These are phyloP conservation scores for Glyptemys insculpta DNA, from an alignment of 2,797 vertebrate genomes.

Conservation along the genomic window DNA sequence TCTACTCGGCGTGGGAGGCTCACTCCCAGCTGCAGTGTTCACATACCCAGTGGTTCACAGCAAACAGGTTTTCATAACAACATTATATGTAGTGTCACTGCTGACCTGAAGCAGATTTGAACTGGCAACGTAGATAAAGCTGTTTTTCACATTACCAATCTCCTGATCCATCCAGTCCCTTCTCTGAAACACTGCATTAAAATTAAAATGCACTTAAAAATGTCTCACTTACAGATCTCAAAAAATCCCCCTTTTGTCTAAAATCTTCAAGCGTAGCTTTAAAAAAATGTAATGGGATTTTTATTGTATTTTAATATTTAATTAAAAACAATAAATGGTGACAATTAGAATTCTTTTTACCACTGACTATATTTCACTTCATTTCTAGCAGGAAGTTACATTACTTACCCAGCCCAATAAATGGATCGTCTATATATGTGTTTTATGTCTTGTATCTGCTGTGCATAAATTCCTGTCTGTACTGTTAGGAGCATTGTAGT, in stretches of 20 bases:
- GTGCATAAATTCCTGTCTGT: neutral
- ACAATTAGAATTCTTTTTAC: neutral
- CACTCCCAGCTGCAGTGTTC: neutral
- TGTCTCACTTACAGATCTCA: slow-evolving; percentile 13
- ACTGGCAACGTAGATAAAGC: neutral
- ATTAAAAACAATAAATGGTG: neutral
- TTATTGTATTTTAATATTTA: neutral
- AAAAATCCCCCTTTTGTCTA: slow-evolving; percentile 11
- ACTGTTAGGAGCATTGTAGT: neutral
- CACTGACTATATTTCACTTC: neutral
- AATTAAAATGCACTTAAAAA: neutral
- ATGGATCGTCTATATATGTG: fast-evolving
- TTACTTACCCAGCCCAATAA: neutral
- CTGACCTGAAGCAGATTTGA: neutral
- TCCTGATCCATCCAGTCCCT: neutral
- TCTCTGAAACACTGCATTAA: neutral
- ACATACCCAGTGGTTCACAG: neutral
- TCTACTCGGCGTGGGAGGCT: neutral
- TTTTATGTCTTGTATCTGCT: neutral
- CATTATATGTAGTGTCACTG: neutral
- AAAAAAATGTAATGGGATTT: neutral
- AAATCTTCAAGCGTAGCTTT: slow-evolving; percentile 3
- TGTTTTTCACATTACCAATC: neutral
- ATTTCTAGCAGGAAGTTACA: neutral
- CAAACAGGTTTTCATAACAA: neutral